Percentiles rank a stretch among this genome's conserved stretches.
These are phyloP conservation scores for Diplodus sargus DNA, from an alignment of 2,797 vertebrate species.

Conservation along the genomic window DNA sequence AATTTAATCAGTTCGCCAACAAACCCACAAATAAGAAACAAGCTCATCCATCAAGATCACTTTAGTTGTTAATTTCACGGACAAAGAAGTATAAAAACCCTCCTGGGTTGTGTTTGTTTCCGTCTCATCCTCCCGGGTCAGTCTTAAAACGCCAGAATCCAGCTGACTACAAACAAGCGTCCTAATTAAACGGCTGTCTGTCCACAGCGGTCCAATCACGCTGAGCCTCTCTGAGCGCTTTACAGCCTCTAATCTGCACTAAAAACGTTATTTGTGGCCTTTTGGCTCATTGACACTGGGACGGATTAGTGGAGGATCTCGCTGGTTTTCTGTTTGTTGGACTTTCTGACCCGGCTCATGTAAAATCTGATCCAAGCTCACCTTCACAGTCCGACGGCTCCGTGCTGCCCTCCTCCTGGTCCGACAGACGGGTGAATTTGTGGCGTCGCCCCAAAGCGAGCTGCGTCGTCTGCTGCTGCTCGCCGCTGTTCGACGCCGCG, in stretches of 20 bases:
- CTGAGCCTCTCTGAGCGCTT: constrained; percentile 45
- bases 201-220: constrained; percentile 18
- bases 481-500: constrained; percentile 29
- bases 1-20: too few species aligned
- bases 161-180: neutral
- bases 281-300: constrained; percentile 22
- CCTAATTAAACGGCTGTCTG: constrained; percentile 24
- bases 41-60: neutral
- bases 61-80: neutral
- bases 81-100: neutral
- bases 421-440: constrained; percentile 82
- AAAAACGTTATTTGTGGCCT: constrained; percentile 38
- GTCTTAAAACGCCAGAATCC: constrained; percentile 5
- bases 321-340: neutral
- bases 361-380: constrained; percentile 31
- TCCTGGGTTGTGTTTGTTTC: neutral
- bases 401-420: constrained; percentile 81
- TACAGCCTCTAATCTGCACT: constrained; percentile 40
- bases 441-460: constrained; percentile 62
- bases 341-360: neutral
- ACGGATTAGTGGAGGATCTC: constrained; percentile 19
- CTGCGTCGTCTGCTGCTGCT: constrained; percentile 51
- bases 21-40: neutral
- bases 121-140: neutral
- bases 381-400: constrained; percentile 88